Evolutionary conservation across 2,113 vertebrate genomes (phyloP).

Genomic region (Thermophis baileyi): DNA sequence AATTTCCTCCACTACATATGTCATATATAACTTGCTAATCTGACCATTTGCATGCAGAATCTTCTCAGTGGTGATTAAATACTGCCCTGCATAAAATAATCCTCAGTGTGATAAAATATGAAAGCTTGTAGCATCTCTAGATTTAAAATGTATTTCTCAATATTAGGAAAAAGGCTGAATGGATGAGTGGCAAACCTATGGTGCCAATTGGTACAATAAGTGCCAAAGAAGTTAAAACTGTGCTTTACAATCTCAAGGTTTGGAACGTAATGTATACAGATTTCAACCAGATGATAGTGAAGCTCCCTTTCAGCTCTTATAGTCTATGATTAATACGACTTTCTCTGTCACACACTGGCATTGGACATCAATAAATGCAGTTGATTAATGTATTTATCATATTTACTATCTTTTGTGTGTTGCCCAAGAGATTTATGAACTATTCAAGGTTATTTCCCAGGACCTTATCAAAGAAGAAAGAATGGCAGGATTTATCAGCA

Average conservation of each 20-base stretch:
- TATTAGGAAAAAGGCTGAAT: conserved; percentile 35
- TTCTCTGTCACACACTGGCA: background rate
- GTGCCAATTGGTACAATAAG: conserved; percentile 17
- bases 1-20: background rate
- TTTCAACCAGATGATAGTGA: background rate
- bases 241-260: background rate
- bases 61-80: background rate
- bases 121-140: conserved; percentile 14
- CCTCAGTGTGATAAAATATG: background rate
- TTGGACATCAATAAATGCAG: background rate
- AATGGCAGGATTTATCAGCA: background rate
- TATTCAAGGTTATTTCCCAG: background rate
- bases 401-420: background rate
- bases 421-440: background rate
- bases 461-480: background rate
- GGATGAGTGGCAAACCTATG: conserved; percentile 6
- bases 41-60: background rate
- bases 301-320: background rate
- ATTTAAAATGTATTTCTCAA: conserved; percentile 6
- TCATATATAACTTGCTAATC: background rate
- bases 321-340: background rate
- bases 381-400: background rate
- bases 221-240: background rate
- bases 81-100: background rate
- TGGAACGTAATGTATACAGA: background rate